Conservation (phyloP, 2,888 invertebrate species). For the Panzeria rudis region DNA sequence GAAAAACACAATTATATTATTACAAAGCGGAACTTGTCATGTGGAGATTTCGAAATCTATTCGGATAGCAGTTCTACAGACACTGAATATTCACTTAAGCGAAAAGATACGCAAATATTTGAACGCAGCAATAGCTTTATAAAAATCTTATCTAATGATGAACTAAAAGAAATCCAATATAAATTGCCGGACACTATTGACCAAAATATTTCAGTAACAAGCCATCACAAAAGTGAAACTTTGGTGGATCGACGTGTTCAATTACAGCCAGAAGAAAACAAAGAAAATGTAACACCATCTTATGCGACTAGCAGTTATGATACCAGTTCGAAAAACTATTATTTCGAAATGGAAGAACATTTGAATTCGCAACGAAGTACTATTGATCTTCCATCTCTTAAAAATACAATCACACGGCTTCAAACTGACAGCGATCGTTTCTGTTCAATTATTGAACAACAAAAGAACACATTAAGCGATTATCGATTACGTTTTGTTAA, state of each 20-base stretch:
- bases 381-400: constrained; percentile 74
- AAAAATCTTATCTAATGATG: constrained; percentile 73
- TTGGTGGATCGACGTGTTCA: background rate
- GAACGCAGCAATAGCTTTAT: constrained; percentile 76
- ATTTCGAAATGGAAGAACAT: constrained; percentile 75
- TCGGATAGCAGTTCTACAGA: constrained; percentile 74
- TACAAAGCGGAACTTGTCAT: constrained; percentile 62
- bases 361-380: constrained; percentile 42
- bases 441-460: constrained; percentile 80
- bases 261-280: constrained; percentile 52
- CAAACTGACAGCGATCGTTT: constrained; percentile 80
- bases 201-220: constrained; percentile 14
- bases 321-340: constrained; percentile 75
- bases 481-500: constrained; percentile 81
- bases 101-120: constrained; percentile 75
- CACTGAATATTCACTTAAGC: constrained; percentile 75
- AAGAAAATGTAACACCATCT: constrained; percentile 69
- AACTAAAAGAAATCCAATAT: constrained; percentile 61
- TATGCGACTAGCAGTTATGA: constrained; percentile 19
- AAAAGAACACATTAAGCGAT: constrained; percentile 79
- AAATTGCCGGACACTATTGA: constrained; percentile 47
- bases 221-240: constrained; percentile 18
- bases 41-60: constrained; percentile 63
- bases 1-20: constrained; percentile 78
- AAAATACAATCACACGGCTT: constrained; percentile 76